Evolutionary conservation across 2,797 vertebrate genomes (phyloP).

Genomic region (Scomberomorus guttatus): DNA sequence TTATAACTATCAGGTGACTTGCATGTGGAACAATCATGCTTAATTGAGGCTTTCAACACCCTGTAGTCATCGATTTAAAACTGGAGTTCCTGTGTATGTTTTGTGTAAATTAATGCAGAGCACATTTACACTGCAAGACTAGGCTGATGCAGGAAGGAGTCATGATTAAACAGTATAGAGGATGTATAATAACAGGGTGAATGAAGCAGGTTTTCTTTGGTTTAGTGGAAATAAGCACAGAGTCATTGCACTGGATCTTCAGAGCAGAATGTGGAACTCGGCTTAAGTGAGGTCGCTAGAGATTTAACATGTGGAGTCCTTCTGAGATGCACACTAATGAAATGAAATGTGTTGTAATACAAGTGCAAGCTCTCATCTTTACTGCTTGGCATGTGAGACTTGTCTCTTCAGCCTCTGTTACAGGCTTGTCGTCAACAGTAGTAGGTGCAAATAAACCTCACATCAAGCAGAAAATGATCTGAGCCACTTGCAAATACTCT

Average conservation of each 20-base stretch:
- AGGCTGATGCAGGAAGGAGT: slow-evolving; percentile 12
- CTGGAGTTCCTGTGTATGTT: background rate
- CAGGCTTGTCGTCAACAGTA: slow-evolving; percentile 19
- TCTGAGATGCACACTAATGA: slow-evolving; percentile 31
- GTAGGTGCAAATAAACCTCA: slow-evolving; percentile 24
- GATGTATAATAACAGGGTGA: background rate
- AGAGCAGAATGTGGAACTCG: slow-evolving; percentile 6
- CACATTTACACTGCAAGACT: background rate
- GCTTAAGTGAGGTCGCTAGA: slow-evolving; percentile 25
- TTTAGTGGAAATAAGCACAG: slow-evolving; percentile 26
- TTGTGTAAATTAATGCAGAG: slow-evolving; percentile 7
- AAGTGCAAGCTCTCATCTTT: slow-evolving; percentile 22
- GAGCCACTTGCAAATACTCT: background rate
- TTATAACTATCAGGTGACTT: background rate
- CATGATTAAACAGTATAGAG: background rate
- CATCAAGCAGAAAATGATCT: slow-evolving; percentile 24
- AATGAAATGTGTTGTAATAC: slow-evolving; percentile 28
- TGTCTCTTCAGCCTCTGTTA: slow-evolving; percentile 12
- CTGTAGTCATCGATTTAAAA: background rate
- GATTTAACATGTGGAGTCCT: slow-evolving; percentile 23
- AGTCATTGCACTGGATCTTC: slow-evolving; percentile 21
- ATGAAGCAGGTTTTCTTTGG: slow-evolving; percentile 12
- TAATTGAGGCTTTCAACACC: background rate
- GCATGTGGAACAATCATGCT: background rate
- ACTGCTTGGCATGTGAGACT: background rate